Evolutionary conservation across 30 jellyfish, hydroid and myxozoan genomes (phyloP), one percentile per base, ranked within the genome.

Genomic region (Cassiopea andromeda): DNA sequence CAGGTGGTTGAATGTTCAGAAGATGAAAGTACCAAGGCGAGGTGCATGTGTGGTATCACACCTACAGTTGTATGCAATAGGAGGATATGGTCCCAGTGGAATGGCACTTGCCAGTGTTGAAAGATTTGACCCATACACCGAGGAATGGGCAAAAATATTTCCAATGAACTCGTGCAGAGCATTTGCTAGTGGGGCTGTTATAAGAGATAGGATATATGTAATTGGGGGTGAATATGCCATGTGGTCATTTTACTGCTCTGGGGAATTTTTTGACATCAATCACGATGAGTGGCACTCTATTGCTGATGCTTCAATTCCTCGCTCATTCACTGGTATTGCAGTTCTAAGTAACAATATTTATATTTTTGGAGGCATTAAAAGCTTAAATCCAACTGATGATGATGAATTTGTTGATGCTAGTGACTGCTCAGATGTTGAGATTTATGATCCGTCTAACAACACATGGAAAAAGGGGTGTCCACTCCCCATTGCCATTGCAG

Each of bases 211-310:
- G 72, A 96, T 96, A 64, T 96, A 46, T 85, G 99, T 96, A 48
- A 75, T 96, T 84, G 99, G 99, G 54, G 99, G 99, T 7, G 99
- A 96, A 83, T 96, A 81, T 88, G 99, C 99, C 5, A 89, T 89
- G 97, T 96, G 99, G 99, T 96, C 99, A 14, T 96, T 92, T 73
- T 96, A 96, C 77, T 97, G 99, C 79, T 87, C 99, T 1, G 99
- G 97, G 5, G 99, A 96, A 84, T 97, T 88, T 7, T 96, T 96
- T 81, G 92, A 96, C 84, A 89, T 92, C 48, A 72, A 67, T 38
- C 82, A 97, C 1, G 99, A 96, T 88, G 99, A 96, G 64, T 96
- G 99, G 99, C 94, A 77, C 17, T 47, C 82, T 6, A 96, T 96
- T 49, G 89, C 98, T 13, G 99, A 96, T 85, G 90, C 94, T 46